Base-by-base conservation (phyloP, 2,888 invertebrate genomes). In the Ochropleura leucogaster region DNA sequence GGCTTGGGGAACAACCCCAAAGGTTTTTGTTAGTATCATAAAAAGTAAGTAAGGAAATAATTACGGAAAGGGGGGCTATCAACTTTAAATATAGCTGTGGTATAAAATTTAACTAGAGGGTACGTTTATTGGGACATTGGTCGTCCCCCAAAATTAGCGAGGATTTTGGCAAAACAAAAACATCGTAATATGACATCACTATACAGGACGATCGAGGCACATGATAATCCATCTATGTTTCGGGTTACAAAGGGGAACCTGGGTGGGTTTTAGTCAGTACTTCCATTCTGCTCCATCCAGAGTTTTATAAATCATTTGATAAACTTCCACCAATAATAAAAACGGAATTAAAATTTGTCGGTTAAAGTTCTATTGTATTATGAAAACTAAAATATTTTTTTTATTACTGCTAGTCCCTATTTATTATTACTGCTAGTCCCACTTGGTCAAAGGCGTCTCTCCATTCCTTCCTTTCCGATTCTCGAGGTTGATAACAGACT, bases 21-120 rank as follows among this genome's bases (percentile, higher is more conserved):
- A 55, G 16, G n/a, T 42, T 78, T 73, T 81, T 70, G 80, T 79
- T 68, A 18, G 53, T 70, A 20, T 68, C 67, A 70, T 81, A 81
- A 81, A 81, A 79, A 83, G 51, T 55, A 3, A 57, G 68, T 14
- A 59, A 83, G 49, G 53, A 78, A 78, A 72, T 78, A 12, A 69
- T 68, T 83, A 67, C n/a, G 14, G 16, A 49, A 42, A 42, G 60
- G 49, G 18, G 18, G 8, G 30, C 20, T 53, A 57, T 70, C 60
- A 40, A 18, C 12, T 83, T 69, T 67, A 72, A 83, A 66, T 59
- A 78, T 82, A 57, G 57, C 62, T 57, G 65, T 65, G 66, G 40
- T 62, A 79, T 78, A 82, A 64, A 82, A 51, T 71, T 64, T 82
- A n/a, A 80, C 64, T 66, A 66, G 4, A 16, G 66, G 55, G 62